Conservation (phyloP, 2,113 vertebrate genomes). For the Hystrix cristata region DNA sequence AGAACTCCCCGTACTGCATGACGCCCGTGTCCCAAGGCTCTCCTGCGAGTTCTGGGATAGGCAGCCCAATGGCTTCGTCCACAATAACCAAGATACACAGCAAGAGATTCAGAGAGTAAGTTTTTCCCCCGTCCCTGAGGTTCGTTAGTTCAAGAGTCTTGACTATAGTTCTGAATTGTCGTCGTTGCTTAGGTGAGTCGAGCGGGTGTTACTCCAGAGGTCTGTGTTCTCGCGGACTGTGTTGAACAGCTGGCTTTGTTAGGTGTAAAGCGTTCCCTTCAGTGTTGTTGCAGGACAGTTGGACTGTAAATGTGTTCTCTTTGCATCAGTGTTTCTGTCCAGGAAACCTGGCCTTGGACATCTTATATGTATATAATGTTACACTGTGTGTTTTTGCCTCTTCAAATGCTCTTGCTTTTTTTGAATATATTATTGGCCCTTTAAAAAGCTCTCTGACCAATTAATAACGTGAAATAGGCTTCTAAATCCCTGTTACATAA, state of each 20-base stretch:
- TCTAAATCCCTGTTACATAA: background rate
- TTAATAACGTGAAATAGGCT: background rate
- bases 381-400: background rate
- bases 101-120: constrained; percentile 99
- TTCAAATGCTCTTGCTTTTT: constrained; percentile 14
- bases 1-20: constrained; percentile 99
- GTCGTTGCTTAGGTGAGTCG: background rate
- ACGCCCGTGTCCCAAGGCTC: constrained; percentile 99
- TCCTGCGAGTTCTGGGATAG: constrained; percentile 97
- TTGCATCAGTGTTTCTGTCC: background rate
- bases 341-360: background rate
- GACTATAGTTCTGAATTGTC: background rate
- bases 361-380: background rate
- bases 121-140: background rate
- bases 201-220: background rate
- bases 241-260: background rate
- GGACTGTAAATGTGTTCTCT: background rate
- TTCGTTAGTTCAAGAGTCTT: constrained; percentile 32
- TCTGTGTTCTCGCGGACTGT: background rate
- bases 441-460: background rate
- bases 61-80: constrained; percentile 98
- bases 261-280: background rate
- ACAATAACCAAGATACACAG: constrained; percentile 99
- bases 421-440: background rate
- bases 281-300: background rate